phyloP scores from a whole-genome alignment of 2,797 vertebrate genomes.

The Rhabdophis nuchalis region DNA sequence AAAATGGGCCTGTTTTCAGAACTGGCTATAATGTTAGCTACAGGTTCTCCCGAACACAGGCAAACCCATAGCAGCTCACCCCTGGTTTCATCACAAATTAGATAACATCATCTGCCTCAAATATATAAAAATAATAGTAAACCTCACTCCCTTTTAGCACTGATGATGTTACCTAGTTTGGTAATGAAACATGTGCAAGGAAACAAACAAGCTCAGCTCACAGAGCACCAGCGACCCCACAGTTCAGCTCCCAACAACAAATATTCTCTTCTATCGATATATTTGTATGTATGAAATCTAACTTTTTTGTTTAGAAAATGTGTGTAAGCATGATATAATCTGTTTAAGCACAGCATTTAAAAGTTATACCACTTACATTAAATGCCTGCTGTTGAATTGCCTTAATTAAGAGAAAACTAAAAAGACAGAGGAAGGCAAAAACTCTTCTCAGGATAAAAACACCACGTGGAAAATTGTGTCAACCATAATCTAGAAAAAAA shows the following conservation, averaged over 20 bases:
- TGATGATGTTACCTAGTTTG: background rate
- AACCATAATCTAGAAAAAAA: background rate
- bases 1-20: too few species aligned
- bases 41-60: too few species aligned
- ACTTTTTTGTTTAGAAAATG: background rate
- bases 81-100: background rate
- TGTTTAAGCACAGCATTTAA: background rate
- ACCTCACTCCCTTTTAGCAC: background rate
- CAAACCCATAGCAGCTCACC: too few species aligned
- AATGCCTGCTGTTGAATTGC: background rate
- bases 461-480: background rate
- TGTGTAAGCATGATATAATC: background rate
- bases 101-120: background rate
- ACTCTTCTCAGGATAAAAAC: background rate
- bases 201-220: background rate
- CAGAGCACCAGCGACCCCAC: background rate
- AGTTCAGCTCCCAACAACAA: background rate
- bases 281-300: background rate
- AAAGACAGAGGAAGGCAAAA: background rate
- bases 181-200: background rate
- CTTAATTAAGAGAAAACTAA: background rate
- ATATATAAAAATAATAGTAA: background rate
- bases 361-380: background rate
- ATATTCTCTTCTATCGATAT: background rate
- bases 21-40: too few species aligned